Evolutionary conservation across 2,797 vertebrate genomes (phyloP).

Genomic region (Pseudochirops cupreus): DNA sequence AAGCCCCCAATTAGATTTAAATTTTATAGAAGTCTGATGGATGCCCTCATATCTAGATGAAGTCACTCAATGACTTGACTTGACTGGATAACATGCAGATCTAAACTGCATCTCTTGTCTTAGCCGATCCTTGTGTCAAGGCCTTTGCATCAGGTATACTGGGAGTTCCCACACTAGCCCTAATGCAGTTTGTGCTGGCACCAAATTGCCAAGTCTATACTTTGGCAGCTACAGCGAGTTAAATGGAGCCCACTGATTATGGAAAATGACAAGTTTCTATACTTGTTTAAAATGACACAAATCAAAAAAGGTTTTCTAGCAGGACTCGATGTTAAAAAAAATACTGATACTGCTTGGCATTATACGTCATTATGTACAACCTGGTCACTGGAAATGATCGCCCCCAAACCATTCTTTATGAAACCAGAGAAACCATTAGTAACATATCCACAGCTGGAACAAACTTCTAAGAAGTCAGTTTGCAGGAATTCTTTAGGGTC

Average conservation of each 20-base stretch:
- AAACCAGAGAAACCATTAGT: slow-evolving; percentile 81
- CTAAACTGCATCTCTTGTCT: slow-evolving; percentile 52
- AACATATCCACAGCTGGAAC: slow-evolving; percentile 83
- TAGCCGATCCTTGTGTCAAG: slow-evolving; percentile 67
- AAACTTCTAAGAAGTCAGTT: slow-evolving; percentile 79
- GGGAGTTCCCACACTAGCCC: slow-evolving; percentile 62
- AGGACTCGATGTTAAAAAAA: slow-evolving; percentile 73
- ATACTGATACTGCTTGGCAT: slow-evolving; percentile 72
- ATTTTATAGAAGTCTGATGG: slow-evolving; percentile 58
- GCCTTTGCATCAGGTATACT: slow-evolving; percentile 70
- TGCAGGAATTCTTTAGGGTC: slow-evolving; percentile 80
- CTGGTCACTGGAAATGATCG: slow-evolving; percentile 77
- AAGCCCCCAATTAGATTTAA: slow-evolving; percentile 43
- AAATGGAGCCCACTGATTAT: slow-evolving; percentile 61
- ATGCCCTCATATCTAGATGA: slow-evolving; percentile 55
- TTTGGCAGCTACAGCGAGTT: slow-evolving; percentile 60
- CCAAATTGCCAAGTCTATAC: slow-evolving; percentile 51
- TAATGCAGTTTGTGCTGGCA: slow-evolving; percentile 65
- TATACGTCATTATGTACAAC: slow-evolving; percentile 78
- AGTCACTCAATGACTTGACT: slow-evolving; percentile 18
- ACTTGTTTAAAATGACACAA: slow-evolving; percentile 12
- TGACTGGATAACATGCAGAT: slow-evolving; percentile 52
- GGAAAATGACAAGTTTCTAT: slow-evolving; percentile 69
- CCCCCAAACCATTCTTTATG: slow-evolving; percentile 78
- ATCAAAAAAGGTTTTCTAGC: slow-evolving; percentile 54